These are phyloP conservation scores for Peribatodes rhomboidaria DNA, from an alignment of 2,888 invertebrate genomes.

Conservation along the genomic window DNA sequence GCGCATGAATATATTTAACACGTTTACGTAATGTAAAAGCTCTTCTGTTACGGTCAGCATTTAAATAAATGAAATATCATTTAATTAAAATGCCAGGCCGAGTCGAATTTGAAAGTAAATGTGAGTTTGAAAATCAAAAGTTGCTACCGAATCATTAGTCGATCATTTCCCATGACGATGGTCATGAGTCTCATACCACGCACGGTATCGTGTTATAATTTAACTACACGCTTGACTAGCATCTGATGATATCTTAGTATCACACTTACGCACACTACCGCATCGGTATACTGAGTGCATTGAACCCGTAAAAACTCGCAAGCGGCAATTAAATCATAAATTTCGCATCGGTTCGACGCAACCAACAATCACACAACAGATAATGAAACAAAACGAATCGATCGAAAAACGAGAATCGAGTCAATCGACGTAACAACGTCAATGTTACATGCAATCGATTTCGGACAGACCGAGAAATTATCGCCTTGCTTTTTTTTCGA, in stretches of 20 bases:
- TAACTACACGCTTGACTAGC: conserved; percentile 63
- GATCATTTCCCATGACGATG: conserved; percentile 34
- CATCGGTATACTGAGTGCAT: conserved; percentile 52
- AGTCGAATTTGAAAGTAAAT: background rate
- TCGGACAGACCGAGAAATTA: conserved; percentile 69
- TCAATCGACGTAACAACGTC: conserved; percentile 57
- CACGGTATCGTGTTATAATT: conserved; percentile 51
- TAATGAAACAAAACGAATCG: conserved; percentile 82
- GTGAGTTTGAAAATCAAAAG: conserved; percentile 7
- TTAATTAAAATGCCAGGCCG: conserved; percentile 2
- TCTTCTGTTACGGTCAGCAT: conserved; percentile 2
- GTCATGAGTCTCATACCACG: conserved; percentile 33
- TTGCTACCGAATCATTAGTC: conserved; percentile 22
- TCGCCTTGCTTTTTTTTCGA: conserved; percentile 39
- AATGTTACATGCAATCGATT: conserved; percentile 74
- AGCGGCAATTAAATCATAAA: conserved; percentile 85
- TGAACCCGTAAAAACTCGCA: conserved; percentile 63
- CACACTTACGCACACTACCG: conserved; percentile 43
- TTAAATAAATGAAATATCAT: conserved; percentile 7
- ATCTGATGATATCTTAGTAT: conserved; percentile 45
- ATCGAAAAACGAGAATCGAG: conserved; percentile 55
- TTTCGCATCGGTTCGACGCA: conserved; percentile 79
- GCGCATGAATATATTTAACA: conserved; percentile 22
- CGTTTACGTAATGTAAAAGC: conserved; percentile 13
- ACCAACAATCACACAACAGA: conserved; percentile 84